Evolutionary conservation across 2,888 invertebrate species (phyloP), one percentile per base, ranked within the genome.

Genomic region (Microplitis deprimator): DNA sequence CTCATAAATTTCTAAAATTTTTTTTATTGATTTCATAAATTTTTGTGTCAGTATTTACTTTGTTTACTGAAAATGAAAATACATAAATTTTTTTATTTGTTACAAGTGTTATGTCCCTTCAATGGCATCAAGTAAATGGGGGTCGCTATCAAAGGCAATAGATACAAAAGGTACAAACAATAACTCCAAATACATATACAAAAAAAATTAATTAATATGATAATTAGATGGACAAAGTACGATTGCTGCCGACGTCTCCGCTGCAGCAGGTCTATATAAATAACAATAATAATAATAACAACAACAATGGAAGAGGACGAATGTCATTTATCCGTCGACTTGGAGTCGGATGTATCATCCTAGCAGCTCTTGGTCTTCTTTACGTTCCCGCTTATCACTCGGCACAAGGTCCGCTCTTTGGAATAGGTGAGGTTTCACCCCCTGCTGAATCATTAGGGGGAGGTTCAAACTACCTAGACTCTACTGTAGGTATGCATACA

Each of bases 341-440:
- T 71, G 85, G 85, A 64, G 75, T 90, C 78, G 87, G 88, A 81
- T 90, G 87, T 82, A 84, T 87, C 62, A 82, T 89, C 72, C 80
- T 89, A 69, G 87, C 87, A 76, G 84, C 85, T 73, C 81, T 89
- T 68, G 89, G 87, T 73, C 81, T 89, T 74, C 84, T 89, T 6
- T 89, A 89, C 82, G 87, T 89, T 70, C 89, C 89, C 77, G 89
- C 89, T 68, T 89, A 89, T 78, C 89, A 89, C 82, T 89, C 88
- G 71, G 89, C 85, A 61, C 89, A 89, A 82, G 86, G 86, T 68
- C 87, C 89, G 80, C 83, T 86, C 75, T 84, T 84, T 84, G 86
- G 87, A 84, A 85, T 89, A 88, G 87, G 89, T 88, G 89, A 89
- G 87, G 86, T 85, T 81, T 82, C 87, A 79, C 85, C 87, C 78